Conservation (phyloP, 2,113 vertebrate species). For the Pelodiscus sinensis region DNA sequence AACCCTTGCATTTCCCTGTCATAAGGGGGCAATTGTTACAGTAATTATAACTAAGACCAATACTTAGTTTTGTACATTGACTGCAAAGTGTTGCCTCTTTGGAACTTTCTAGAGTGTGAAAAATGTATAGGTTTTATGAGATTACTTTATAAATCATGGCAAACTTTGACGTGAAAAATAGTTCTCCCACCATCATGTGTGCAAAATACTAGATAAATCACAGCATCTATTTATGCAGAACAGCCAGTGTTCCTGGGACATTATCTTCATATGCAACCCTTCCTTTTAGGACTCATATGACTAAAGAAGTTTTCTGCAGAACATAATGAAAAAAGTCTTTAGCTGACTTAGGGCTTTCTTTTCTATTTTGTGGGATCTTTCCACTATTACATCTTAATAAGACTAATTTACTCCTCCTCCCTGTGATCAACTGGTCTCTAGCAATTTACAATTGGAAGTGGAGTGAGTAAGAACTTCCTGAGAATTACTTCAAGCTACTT, state of each 20-base stretch:
- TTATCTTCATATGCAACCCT: not conserved
- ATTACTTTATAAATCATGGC: not conserved
- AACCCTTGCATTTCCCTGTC: slow-evolving; percentile 1
- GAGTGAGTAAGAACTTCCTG: slow-evolving; percentile 16
- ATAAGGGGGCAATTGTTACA: slow-evolving; percentile 14
- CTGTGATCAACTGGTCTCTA: not conserved
- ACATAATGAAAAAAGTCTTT: not conserved
- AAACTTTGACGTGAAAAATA: not conserved
- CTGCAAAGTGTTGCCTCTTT: slow-evolving; percentile 11
- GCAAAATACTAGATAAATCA: not conserved
- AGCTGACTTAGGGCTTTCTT: not conserved
- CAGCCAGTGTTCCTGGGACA: too few relatives aligned
- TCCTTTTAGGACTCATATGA: not conserved
- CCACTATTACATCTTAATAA: not conserved
- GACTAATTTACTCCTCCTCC: not conserved
- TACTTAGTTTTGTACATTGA: not conserved
- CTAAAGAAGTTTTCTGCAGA: not conserved
- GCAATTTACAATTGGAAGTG: slow-evolving; percentile 24
- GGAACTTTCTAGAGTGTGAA: not conserved
- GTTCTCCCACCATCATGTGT: not conserved
- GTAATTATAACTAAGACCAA: slow-evolving; percentile 17
- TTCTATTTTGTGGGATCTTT: not conserved
- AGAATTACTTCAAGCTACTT: slow-evolving; percentile 53
- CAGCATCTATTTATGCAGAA: not conserved
- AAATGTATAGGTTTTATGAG: not conserved